phyloP scores from a whole-genome alignment of 2,888 invertebrate genomes.

The Macrosoma leucophasiata region DNA sequence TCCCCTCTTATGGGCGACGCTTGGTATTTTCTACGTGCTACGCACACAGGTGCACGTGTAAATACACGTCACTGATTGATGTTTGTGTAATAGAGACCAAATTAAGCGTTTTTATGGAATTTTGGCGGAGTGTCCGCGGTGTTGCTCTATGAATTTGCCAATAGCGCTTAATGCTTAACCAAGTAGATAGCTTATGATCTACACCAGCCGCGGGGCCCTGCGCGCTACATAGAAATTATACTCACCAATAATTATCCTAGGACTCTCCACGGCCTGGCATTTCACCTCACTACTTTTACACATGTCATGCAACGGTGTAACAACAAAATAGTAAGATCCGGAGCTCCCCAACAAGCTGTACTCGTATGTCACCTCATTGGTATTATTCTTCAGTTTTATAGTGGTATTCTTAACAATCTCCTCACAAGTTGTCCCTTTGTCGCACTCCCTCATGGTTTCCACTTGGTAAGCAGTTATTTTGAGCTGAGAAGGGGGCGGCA shows the following conservation, averaged over 20 bases:
- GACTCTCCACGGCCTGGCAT: conserved; percentile 52
- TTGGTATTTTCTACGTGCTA: too few relatives aligned
- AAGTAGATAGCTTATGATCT: too few relatives aligned
- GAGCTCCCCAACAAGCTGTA: conserved; percentile 45
- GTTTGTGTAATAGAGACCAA: too few relatives aligned
- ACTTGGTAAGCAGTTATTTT: conserved; percentile 46
- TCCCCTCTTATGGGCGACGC: too few relatives aligned
- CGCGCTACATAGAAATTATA: conserved; percentile 23
- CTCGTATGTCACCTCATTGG: conserved; percentile 49
- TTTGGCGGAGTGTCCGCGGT: too few relatives aligned
- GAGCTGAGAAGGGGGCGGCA: conserved; percentile 49
- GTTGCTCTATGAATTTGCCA: too few relatives aligned
- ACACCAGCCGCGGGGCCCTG: too few relatives aligned
- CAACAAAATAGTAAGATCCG: conserved; percentile 52
- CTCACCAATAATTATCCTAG: conserved; percentile 58
- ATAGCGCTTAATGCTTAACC: too few relatives aligned
- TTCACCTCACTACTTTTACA: conserved; percentile 31
- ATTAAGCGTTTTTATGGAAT: too few relatives aligned
- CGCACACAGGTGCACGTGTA: too few relatives aligned
- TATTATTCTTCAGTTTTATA: conserved; percentile 34
- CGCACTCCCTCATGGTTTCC: conserved; percentile 40
- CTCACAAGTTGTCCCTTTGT: conserved; percentile 31
- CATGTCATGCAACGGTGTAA: conserved; percentile 46
- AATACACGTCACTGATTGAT: too few relatives aligned
- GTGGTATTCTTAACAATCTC: conserved; percentile 31